Percentiles rank a stretch among this genome's conserved stretches.
Evolutionary conservation across 2,113 vertebrate species (phyloP).

Genomic region (Glareola pratincola): DNA sequence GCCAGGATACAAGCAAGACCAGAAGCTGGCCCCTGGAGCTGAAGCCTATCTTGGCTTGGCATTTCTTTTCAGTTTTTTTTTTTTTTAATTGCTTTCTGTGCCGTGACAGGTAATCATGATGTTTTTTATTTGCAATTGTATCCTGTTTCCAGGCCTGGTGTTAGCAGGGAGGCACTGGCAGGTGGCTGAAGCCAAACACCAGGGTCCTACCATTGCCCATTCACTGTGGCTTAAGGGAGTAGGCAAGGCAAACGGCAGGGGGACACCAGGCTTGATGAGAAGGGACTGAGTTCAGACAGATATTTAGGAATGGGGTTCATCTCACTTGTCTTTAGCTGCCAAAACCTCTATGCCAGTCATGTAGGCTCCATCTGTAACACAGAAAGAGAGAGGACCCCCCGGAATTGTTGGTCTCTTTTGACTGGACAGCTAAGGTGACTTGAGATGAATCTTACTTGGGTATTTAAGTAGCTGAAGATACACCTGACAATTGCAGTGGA

Average conservation of each 20-base stretch:
- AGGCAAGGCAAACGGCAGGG: background rate
- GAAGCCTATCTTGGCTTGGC: background rate
- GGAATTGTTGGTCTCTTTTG: background rate
- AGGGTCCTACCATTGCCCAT: background rate
- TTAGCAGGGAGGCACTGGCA: background rate
- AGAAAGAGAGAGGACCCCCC: background rate
- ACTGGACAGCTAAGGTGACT: background rate
- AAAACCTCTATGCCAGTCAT: fast-evolving
- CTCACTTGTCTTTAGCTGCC: background rate
- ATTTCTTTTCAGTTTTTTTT: background rate
- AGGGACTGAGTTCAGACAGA: background rate
- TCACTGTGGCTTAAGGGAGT: background rate
- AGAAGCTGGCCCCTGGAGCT: background rate
- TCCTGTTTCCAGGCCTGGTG: background rate
- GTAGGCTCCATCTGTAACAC: background rate
- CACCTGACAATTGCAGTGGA: background rate
- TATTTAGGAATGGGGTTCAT: background rate
- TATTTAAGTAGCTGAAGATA: background rate
- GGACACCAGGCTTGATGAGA: background rate
- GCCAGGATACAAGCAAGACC: background rate
- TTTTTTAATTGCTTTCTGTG: background rate
- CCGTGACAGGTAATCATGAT: background rate
- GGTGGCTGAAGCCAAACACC: background rate
- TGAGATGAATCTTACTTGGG: background rate
- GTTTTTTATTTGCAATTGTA: background rate